phyloP scores from a whole-genome alignment of 1,140 invertebrate species.

The Onthophagus taurus region DNA sequence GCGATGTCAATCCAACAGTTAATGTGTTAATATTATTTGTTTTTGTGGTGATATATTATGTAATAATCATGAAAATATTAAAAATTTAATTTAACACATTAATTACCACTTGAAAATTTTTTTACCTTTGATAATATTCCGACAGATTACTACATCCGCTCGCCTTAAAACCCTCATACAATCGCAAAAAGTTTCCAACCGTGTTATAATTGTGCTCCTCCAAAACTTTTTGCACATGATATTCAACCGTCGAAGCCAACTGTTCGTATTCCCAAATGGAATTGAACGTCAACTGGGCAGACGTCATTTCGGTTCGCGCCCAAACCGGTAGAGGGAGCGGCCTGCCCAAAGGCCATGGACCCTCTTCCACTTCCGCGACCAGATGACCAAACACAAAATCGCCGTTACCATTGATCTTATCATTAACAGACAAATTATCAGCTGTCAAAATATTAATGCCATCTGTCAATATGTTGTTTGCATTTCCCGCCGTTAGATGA shows the following conservation, averaged over 20 bases:
- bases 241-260: constrained; percentile 64
- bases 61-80: background rate
- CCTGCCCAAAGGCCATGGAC: constrained; percentile 48
- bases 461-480: too few species aligned
- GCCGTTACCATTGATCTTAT: too few species aligned
- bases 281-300: constrained; percentile 39
- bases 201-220: constrained; percentile 79
- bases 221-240: constrained; percentile 63
- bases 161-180: constrained; percentile 61
- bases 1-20: too few species aligned
- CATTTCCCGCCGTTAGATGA: too few species aligned
- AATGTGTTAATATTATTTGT: too few species aligned
- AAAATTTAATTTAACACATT: constrained; percentile 1
- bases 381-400: too few species aligned
- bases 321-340: constrained; percentile 62
- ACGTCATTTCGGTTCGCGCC: constrained; percentile 40
- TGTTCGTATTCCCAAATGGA: constrained; percentile 67
- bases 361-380: constrained; percentile 40
- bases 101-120: constrained; percentile 5
- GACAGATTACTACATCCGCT: constrained; percentile 50
- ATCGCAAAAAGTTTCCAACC: constrained; percentile 71
- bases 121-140: constrained; percentile 54
- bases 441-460: too few species aligned
- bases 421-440: too few species aligned
- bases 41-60: background rate